Conservation (phyloP, 2,113 vertebrate species). For the Lethenteron reissneri region DNA sequence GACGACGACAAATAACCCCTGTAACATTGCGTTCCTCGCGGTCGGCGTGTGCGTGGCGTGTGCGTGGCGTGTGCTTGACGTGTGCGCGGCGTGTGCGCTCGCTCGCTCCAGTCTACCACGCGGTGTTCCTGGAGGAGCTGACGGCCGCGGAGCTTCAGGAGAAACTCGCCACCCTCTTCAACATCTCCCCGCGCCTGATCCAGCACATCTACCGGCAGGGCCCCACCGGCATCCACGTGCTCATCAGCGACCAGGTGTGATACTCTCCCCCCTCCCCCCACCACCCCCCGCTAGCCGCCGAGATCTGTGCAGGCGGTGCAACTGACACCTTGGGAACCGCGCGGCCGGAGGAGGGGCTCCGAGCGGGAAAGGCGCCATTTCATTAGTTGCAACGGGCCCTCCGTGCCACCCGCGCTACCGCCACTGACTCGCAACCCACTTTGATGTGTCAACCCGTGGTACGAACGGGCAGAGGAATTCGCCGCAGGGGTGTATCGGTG, state of each 20-base stretch:
- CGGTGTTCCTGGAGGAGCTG: slow-evolving; percentile 76
- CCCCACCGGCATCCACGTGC: slow-evolving; percentile 77
- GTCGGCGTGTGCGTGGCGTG: too few species aligned
- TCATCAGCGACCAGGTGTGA: slow-evolving; percentile 71
- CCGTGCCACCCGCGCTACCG: too few species aligned
- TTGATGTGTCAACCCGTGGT: too few species aligned
- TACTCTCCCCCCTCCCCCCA: background rate
- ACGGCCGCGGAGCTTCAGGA: slow-evolving; percentile 53
- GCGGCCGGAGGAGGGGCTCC: background rate
- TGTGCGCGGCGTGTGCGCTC: background rate
- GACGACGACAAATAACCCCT: too few species aligned
- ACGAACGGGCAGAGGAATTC: too few species aligned
- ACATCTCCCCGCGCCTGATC: slow-evolving; percentile 66
- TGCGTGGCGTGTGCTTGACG: too few species aligned
- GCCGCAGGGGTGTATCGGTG: too few species aligned
- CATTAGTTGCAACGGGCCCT: too few species aligned
- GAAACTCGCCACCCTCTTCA: slow-evolving; percentile 87
- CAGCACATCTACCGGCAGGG: slow-evolving; percentile 89
- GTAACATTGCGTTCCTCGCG: too few species aligned
- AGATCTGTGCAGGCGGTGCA: background rate
- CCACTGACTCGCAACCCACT: background rate
- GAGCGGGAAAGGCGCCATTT: too few species aligned
- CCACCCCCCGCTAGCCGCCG: background rate
- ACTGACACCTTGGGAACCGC: background rate
- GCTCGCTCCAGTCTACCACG: slow-evolving; percentile 64